Percentiles rank a stretch among this genome's conserved stretches.
These are phyloP conservation scores for Empidonax alnorum DNA, from an alignment of 2,113 vertebrate genomes.

Conservation along the genomic window DNA sequence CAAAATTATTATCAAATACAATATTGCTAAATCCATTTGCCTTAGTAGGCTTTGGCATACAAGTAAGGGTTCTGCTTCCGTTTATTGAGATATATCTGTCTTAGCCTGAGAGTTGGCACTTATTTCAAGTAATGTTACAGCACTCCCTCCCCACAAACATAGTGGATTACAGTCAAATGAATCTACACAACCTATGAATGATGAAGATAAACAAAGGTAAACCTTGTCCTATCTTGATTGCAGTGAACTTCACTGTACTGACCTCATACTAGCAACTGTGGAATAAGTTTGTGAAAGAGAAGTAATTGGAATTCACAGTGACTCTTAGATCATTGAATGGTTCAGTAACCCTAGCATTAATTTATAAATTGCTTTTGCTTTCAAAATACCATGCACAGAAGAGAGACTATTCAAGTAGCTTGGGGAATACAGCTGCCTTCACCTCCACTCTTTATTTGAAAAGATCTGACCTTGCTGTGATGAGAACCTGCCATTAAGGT, in stretches of 20 bases:
- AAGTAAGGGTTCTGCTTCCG: not conserved
- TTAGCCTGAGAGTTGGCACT: not conserved
- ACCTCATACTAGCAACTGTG: not conserved
- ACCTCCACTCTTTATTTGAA: not conserved
- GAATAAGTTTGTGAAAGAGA: not conserved
- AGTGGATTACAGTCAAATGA: not conserved
- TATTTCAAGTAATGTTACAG: not conserved
- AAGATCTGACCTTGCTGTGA: not conserved
- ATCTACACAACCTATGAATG: not conserved
- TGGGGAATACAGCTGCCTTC: not conserved
- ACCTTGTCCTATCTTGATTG: not conserved
- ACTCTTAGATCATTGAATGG: not conserved
- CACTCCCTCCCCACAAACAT: not conserved
- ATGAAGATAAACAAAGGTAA: not conserved
- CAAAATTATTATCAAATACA: not conserved
- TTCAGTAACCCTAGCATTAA: conserved; percentile 17
- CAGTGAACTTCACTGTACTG: not conserved
- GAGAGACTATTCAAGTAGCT: not conserved
- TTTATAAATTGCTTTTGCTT: conserved; percentile 36
- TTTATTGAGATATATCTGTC: not conserved
- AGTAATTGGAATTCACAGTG: not conserved
- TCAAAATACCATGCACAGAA: conserved; percentile 20
- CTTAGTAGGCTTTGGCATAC: not conserved
- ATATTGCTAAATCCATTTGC: not conserved
- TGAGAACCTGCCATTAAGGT: not conserved